Evolutionary conservation across 2,888 invertebrate species (phyloP).

Genomic region (Erebia epiphron): DNA sequence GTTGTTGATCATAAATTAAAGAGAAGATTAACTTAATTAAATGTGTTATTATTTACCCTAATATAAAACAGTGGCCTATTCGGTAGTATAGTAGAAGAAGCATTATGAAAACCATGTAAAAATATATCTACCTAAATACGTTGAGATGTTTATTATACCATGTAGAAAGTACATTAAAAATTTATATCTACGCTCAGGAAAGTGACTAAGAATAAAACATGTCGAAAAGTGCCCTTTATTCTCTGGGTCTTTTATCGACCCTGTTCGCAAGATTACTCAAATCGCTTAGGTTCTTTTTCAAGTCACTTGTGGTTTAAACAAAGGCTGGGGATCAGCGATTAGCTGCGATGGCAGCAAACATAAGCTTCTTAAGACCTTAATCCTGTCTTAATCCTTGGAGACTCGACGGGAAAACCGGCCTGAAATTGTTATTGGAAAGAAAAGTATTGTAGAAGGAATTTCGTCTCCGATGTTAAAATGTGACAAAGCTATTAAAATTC

Average conservation of each 20-base stretch:
- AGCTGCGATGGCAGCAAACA: constrained; percentile 35
- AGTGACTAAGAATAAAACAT: neutral
- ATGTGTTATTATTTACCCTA: too few species aligned
- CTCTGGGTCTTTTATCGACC: constrained; percentile 20
- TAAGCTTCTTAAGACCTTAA: constrained; percentile 40
- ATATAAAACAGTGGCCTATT: too few species aligned
- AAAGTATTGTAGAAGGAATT: constrained; percentile 3
- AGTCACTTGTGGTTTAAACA: constrained; percentile 38
- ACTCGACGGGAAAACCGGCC: constrained; percentile 24
- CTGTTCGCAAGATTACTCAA: constrained; percentile 27
- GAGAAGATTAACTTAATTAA: too few species aligned
- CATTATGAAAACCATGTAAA: too few species aligned
- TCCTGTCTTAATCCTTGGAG: constrained; percentile 33
- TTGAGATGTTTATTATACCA: neutral
- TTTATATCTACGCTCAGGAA: neutral
- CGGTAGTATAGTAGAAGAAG: too few species aligned
- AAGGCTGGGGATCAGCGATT: constrained; percentile 38
- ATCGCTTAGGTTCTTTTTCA: constrained; percentile 33
- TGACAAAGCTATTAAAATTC: neutral
- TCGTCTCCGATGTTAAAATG: neutral
- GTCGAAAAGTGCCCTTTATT: neutral
- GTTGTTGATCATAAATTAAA: too few species aligned
- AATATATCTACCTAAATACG: too few species aligned
- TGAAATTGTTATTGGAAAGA: constrained; percentile 4
- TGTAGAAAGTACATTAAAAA: neutral